Evolutionary conservation across 2,888 invertebrate genomes (phyloP), one percentile per base, ranked within the genome.

Genomic region (Hesperia comma): DNA sequence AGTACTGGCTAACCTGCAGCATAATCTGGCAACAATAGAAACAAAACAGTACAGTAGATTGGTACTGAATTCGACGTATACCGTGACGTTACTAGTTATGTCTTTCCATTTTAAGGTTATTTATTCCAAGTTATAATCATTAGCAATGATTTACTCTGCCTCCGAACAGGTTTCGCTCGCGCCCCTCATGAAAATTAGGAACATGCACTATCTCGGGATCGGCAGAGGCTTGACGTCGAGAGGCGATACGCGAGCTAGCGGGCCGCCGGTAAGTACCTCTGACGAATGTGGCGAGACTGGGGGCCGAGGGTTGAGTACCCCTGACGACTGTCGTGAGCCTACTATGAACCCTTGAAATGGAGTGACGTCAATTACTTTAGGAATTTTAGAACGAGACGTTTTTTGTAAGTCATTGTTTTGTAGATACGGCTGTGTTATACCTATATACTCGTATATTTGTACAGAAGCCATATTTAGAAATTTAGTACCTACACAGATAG

Each of bases 171-270:
- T n/a, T 15, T 0, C 46, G 46, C 43, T 32, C 19, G 19, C 21
- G 4, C 53, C n/a, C 58, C 32, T 43, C 55, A 19, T 32, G 53
- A 57, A 73, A 81, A 81, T 83, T 82, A 68, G 79, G 79, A 79
- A 72, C 84, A 82, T 84, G 84, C 81, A 81, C 80, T 82, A 84
- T 84, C 84, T 79, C 58, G 8, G 41, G n/a, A 64, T 64, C 64
- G 43, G 56, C 12, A 21, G 60, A 51, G 51, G 56, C 56, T 49
- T 46, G 41, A 55, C 26, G 26, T 60, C 3, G 46, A 60, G 60
- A 17, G 60, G 60, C 60, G 60, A 46, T 49, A 60, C 58, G 26
- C 58, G 26, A 32, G 53, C 37, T 37, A 37, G 37, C 51, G 21
- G 51, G 51, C 53, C 53, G 53, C 32, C 32, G 53, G 14, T 53